Base-by-base conservation (phyloP, 2,113 vertebrate species). In the Apteryx owenii region DNA sequence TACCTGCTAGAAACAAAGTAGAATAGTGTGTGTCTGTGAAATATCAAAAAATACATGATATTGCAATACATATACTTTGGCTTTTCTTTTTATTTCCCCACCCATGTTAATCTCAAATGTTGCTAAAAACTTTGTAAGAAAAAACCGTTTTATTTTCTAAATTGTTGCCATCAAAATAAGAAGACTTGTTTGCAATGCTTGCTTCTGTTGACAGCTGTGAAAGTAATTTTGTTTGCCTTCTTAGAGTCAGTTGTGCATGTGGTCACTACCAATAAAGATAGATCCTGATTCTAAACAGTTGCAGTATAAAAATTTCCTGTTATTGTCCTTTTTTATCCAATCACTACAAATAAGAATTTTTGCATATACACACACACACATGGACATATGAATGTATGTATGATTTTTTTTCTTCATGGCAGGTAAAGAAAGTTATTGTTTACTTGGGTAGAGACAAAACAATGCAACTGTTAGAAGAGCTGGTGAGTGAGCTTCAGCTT, bases 351-450 rank as follows among this genome's bases (percentile, higher is more conserved):
- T 68, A 31, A 46, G 50, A 56, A 40, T 79, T 71, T 20, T 33
- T 60, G 22, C 10, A 60, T 13, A 33, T 3, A 54, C 53, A 54
- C 53, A 50, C 50, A 53, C 51, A 53, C 53, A 58, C 36, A 38
- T 38, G 36, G 36, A 38, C 28, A 58, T 26, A 19, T 19, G 82
- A 51, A 38, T 48, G 61, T 20, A 14, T 8, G 19, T 86, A 28
- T 42, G 54, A 17, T 21, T 58, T 84, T n/a, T 97, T 87, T 50
- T 62, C 82, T n/a, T 81, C 20, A 60, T 84, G 85, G 38, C 98
- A 99, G 99, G 99, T 99, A 72, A 99, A 99, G 97, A 99, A 99
- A 84, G 99, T 99, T n/a, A 99, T 99, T 96, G 99, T 99, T 73
- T 99, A 99, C 97, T 97, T 99, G 97, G 99, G 99, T 90, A 98